phyloP scores from a whole-genome alignment of 2,888 invertebrate genomes.

The Calameuta idolon region DNA sequence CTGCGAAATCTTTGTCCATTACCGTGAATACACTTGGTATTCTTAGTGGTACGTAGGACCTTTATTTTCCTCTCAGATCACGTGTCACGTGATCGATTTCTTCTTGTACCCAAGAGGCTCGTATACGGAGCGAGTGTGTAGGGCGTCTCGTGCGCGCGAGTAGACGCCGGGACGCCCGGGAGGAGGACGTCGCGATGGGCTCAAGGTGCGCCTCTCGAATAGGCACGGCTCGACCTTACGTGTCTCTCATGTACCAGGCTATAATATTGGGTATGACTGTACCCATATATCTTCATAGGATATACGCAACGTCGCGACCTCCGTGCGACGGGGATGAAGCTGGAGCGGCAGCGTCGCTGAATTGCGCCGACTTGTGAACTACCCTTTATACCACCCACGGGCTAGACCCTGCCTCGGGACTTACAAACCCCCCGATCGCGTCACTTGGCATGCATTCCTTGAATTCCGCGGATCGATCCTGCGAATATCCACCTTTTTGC shows the following conservation, averaged over 20 bases:
- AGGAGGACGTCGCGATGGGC: background rate
- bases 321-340: background rate
- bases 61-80: background rate
- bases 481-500: conserved; percentile 1
- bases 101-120: background rate
- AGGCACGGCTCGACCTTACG: background rate
- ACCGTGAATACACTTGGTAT: background rate
- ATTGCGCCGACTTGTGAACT: background rate
- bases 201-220: background rate
- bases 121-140: background rate
- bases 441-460: conserved; percentile 3
- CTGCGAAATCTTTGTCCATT: background rate
- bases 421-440: background rate
- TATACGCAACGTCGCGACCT: background rate
- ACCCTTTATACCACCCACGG: background rate
- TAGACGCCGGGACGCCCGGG: background rate
- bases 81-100: background rate
- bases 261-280: background rate
- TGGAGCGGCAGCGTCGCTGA: background rate
- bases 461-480: conserved; percentile 3
- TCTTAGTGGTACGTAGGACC: background rate
- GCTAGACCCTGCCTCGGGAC: background rate
- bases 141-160: background rate
- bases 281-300: background rate
- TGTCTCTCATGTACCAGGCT: background rate